Base-by-base conservation (phyloP, 2,888 invertebrate genomes). In the Timema cristinae region DNA sequence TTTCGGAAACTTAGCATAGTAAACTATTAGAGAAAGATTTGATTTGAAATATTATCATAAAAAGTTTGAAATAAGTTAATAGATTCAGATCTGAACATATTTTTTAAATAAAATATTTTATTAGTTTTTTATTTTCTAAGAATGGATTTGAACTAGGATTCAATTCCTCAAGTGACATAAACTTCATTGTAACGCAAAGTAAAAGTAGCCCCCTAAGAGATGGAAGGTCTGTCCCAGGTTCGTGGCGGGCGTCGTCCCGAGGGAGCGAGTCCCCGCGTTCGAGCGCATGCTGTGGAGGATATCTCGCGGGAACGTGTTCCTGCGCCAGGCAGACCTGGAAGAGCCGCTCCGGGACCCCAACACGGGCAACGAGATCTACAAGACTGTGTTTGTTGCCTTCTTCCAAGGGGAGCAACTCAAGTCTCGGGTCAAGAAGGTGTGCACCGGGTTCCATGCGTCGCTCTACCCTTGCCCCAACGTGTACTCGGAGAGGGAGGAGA, bases 231-330 rank as follows among this genome's bases (percentile, higher is more conserved):
- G 32, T 32, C 32, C 56, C 78, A 90, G 94, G 76, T 97, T 97
- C 84, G 93, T 96, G 13, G 94, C 95, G 51, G 97, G 96, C n/a
- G 95, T 96, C 50, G 93, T 97, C 73, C 90, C 91, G 77, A 86
- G 95, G 59, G 95, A 96, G 82, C 86, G 94, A 74, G 89, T 96
- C 72, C 93, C 93, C 0, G 92, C 92, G 67, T 97, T 97, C 84
- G 96, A 96, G 81, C 86, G 95, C 70, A 94, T 97, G 91, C 83
- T 97, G 78, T 97, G 96, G 96, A 88, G 96, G 76, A 95, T 95
- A 76, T 95, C 95, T 32, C 87, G 96, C 72, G 96, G 96, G 50
- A 95, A 95, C 81, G 95, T 96, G 11, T 97, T 96, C 83, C 82
- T 97, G 75, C 86, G 94, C 13, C 91, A 93, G 78, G 91, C 93